Evolutionary conservation across 2,113 vertebrate genomes (phyloP), one percentile per base, ranked within the genome.

Genomic region (Trematocara nigrifrons): DNA sequence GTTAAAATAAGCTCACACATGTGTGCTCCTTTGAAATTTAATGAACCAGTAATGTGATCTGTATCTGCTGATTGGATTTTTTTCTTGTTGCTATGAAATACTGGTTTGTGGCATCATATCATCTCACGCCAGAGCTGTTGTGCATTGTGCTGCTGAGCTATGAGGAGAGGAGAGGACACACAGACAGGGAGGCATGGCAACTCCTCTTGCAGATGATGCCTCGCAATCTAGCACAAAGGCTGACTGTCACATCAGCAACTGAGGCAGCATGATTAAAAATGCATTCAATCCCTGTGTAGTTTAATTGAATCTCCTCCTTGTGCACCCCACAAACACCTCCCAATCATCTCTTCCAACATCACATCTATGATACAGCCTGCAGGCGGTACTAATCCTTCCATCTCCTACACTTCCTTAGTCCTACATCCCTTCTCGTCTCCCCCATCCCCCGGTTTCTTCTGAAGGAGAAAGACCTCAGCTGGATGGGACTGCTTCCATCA

Each of bases 251-350:
- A 42, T 91, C 87, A 90, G 92, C 89, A 93, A 93, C 91, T 79
- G 81, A 84, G 87, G 92, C 80, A 38, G 18, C 53, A 8, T 90
- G 89, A 95, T 96, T 95, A 95, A 94, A 95, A 93, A 95, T 95
- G 91, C 92, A 95, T 95, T 90, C 78, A 49, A 10, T 90, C 88
- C 85, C 81, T 92, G 84, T 93, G 89, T 93, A 89, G 89, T 89
- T 90, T 94, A 94, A 95, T 95, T 95, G 93, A 94, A 93, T 94
- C 92, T 90, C 93, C 92, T 89, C 89, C 93, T 90, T 40, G 1
- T 49, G 56, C 85, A 45, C 81, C 64, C 71, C 33, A 53, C 76
- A 57, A 82, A 81, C 18, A 61, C 26, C 51, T 49, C 66, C 57
- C 69, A 10, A 42, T 47, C 61, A 54, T 69, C 84, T 80, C 69